A percentile compares a stretch with the other conserved stretches of the same genome.
These are phyloP conservation scores for Platycnemis pennipes DNA, from an alignment of 2,888 invertebrate genomes.

Conservation along the genomic window DNA sequence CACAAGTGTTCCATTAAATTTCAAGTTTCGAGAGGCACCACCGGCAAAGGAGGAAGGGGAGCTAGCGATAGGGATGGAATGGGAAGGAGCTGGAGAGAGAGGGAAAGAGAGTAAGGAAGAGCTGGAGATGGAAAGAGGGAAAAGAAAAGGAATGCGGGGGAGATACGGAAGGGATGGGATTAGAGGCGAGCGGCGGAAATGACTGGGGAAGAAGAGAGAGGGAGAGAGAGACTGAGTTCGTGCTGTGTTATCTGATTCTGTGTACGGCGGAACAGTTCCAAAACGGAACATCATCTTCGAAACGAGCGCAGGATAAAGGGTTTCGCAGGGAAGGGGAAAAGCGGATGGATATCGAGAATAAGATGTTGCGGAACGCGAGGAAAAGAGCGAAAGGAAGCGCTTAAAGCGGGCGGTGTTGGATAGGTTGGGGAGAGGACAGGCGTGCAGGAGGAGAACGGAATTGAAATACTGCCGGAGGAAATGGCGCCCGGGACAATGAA, in stretches of 20 bases:
- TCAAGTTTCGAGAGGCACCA: constrained; percentile 29
- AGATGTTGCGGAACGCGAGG: not conserved
- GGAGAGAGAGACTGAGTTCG: constrained; percentile 71
- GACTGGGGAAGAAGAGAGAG: constrained; percentile 70
- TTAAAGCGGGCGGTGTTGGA: not conserved
- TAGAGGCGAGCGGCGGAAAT: constrained; percentile 75
- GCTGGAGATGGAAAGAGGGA: no score
- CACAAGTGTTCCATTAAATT: constrained; percentile 67
- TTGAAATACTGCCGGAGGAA: not conserved
- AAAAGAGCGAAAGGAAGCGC: not conserved
- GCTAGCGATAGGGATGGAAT: not conserved
- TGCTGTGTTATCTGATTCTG: constrained; percentile 39
- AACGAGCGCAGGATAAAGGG: not conserved
- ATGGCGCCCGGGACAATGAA: not conserved
- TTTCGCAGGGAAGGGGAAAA: not conserved
- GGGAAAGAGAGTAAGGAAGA: not conserved
- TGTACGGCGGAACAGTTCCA: constrained; percentile 20
- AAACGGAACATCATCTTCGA: constrained; percentile 14
- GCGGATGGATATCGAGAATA: constrained; percentile 28
- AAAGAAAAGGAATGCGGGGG: constrained; percentile 56
- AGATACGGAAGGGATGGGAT: constrained; percentile 74
- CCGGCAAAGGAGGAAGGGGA: constrained; percentile 73
- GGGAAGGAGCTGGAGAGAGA: not conserved
- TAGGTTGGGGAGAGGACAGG: not conserved
- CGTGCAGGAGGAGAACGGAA: not conserved